These are phyloP conservation scores for Sesia apiformis DNA, from an alignment of 2,888 invertebrate genomes.

Conservation along the genomic window DNA sequence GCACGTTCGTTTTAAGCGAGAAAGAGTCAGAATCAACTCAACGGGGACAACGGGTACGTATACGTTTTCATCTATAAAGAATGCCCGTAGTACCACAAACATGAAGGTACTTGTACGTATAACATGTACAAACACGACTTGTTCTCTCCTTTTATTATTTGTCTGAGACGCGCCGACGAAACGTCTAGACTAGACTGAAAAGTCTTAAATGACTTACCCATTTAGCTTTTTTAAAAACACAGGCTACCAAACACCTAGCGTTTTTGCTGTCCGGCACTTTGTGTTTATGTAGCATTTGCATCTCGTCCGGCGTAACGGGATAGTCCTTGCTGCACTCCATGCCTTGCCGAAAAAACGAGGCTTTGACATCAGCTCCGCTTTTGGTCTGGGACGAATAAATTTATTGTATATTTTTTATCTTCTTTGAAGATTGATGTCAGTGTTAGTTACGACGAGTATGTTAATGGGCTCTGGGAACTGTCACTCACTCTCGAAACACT, in stretches of 20 bases:
- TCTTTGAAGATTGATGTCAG: too few relatives aligned
- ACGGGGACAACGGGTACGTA: neutral
- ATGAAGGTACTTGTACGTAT: too few relatives aligned
- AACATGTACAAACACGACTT: too few relatives aligned
- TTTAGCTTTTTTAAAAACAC: slow-evolving; percentile 51
- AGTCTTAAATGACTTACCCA: slow-evolving; percentile 41
- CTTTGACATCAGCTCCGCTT: slow-evolving; percentile 39
- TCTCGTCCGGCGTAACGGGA: slow-evolving; percentile 33
- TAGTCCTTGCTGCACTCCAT: slow-evolving; percentile 41
- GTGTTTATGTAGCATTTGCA: slow-evolving; percentile 40
- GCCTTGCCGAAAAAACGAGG: slow-evolving; percentile 39
- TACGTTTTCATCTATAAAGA: neutral
- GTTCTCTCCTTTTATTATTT: too few relatives aligned
- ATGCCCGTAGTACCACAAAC: neutral
- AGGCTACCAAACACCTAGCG: slow-evolving; percentile 62
- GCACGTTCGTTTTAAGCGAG: too few relatives aligned
- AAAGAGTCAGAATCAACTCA: too few relatives aligned
- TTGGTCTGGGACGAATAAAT: slow-evolving; percentile 24
- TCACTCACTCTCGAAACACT: too few relatives aligned
- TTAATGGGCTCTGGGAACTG: too few relatives aligned
- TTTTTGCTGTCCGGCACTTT: slow-evolving; percentile 43
- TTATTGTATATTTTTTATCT: too few relatives aligned
- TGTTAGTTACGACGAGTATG: too few relatives aligned
- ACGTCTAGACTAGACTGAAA: neutral
- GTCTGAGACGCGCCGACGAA: neutral